A percentile compares a stretch with the other conserved stretches of the same genome.
Evolutionary conservation across 2,113 vertebrate genomes (phyloP).

Genomic region (Bubo bubo): DNA sequence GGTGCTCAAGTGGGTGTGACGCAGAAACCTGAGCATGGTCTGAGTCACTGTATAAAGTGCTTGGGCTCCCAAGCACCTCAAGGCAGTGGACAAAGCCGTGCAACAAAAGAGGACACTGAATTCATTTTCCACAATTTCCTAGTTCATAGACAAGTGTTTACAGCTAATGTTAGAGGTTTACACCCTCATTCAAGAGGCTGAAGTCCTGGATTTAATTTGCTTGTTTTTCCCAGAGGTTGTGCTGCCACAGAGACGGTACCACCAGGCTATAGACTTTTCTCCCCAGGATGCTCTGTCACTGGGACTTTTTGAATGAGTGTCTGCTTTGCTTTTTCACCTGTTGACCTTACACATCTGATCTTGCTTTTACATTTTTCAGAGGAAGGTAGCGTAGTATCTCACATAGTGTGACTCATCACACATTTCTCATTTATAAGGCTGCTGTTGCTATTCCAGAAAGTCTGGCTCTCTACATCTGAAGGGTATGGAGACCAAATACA

Average conservation of each 20-base stretch:
- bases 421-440: not conserved
- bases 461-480: not conserved
- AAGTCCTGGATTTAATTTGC: not conserved
- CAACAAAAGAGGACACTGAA: not conserved
- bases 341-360: not conserved
- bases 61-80: not conserved
- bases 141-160: fast-evolving
- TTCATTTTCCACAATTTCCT: not conserved
- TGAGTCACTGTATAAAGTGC: not conserved
- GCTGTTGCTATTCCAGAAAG: not conserved
- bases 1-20: fast-evolving
- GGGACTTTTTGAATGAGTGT: not conserved
- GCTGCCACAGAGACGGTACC: not conserved
- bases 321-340: not conserved
- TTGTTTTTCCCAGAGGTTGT: not conserved
- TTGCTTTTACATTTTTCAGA: not conserved
- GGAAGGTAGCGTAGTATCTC: not conserved
- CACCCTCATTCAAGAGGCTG: not conserved
- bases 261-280: not conserved
- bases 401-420: not conserved
- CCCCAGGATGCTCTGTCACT: not conserved
- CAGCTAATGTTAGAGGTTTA: not conserved
- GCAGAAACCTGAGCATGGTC: not conserved
- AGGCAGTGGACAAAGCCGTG: not conserved
- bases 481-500: fast-evolving